Conservation (phyloP, 1,140 invertebrate species). For the Periplaneta americana region DNA sequence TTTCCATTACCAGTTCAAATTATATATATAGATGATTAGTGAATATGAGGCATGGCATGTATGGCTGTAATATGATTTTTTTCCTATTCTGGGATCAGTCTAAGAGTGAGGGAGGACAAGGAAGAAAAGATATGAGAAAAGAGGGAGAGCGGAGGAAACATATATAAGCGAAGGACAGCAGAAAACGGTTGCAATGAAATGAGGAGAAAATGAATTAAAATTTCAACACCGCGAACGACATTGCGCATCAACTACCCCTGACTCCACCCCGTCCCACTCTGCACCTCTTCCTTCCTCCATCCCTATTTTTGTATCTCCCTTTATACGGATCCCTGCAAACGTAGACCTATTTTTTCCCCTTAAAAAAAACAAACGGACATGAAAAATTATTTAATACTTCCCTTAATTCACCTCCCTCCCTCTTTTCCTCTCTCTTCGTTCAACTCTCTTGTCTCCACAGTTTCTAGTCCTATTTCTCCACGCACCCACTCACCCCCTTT, state of each 20-base stretch:
- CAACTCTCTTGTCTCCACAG: background rate
- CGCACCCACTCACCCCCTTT: background rate
- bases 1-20: too few relatives aligned
- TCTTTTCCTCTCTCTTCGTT: background rate
- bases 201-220: constrained; percentile 17
- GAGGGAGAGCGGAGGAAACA: background rate
- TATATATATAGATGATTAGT: too few relatives aligned
- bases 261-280: background rate
- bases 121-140: background rate
- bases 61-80: too few relatives aligned
- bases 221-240: constrained; percentile 17
- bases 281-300: background rate
- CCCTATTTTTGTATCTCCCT: background rate
- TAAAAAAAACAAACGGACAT: constrained; percentile 17
- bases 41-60: too few relatives aligned
- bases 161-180: background rate
- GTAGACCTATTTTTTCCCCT: background rate
- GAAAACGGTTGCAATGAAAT: background rate
- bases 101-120: too few relatives aligned
- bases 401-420: constrained; percentile 16
- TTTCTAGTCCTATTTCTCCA: background rate
- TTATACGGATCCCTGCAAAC: background rate
- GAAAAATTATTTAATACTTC: constrained; percentile 21
- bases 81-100: too few relatives aligned
- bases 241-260: background rate